phyloP scores from a whole-genome alignment of 2,113 vertebrate genomes.

The Hippolais icterina region DNA sequence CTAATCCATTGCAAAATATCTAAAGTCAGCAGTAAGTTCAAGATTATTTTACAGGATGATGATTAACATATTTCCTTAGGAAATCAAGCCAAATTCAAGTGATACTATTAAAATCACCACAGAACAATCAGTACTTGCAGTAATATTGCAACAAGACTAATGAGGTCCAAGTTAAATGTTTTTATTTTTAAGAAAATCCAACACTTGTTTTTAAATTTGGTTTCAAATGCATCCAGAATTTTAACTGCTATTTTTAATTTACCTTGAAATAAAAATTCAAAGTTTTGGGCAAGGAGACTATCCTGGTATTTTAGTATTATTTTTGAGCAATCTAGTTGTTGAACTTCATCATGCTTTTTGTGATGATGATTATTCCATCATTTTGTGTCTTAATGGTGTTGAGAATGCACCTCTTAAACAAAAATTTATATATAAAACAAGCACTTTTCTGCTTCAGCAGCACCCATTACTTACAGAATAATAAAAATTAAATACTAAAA shows the following conservation, averaged over 20 bases:
- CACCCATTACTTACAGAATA: not conserved
- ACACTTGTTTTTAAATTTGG: not conserved
- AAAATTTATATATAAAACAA: not conserved
- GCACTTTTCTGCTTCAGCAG: not conserved
- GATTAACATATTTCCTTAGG: not conserved
- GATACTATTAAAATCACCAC: not conserved
- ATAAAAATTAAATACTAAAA: constrained; percentile 25
- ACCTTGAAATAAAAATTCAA: not conserved
- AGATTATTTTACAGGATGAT: not conserved
- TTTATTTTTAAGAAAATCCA: not conserved
- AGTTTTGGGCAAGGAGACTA: not conserved
- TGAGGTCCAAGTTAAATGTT: not conserved
- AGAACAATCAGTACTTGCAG: not conserved
- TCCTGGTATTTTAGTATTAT: not conserved
- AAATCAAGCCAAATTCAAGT: not conserved
- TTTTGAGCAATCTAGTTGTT: not conserved
- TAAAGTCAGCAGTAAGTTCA: not conserved
- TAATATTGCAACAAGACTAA: not conserved
- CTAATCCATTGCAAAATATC: not conserved
- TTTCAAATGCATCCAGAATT: not conserved
- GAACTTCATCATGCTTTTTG: not conserved
- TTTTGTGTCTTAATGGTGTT: not conserved
- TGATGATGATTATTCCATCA: not conserved
- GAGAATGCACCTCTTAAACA: not conserved
- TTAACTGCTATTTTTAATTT: not conserved